These are phyloP conservation scores for Pemphredon lugubris DNA, from an alignment of 2,888 invertebrate genomes.

Conservation along the genomic window DNA sequence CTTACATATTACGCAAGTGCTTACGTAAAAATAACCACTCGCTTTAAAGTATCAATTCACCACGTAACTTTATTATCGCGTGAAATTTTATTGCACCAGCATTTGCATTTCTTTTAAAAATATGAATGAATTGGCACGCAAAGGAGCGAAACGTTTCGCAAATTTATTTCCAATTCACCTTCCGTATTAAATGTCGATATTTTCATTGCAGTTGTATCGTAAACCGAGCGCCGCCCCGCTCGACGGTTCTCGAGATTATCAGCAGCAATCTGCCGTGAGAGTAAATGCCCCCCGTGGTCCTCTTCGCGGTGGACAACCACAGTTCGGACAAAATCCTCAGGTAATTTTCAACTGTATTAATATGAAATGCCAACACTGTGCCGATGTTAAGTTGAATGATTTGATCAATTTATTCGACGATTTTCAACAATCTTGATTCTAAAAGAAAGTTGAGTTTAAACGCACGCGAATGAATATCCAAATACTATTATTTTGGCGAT, in stretches of 20 bases:
- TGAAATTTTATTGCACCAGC: neutral
- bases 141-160: neutral
- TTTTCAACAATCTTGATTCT: too few relatives aligned
- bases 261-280: constrained; percentile 62
- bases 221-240: constrained; percentile 61
- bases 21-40: constrained; percentile 50
- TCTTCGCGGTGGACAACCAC: constrained; percentile 63
- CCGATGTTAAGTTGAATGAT: too few relatives aligned
- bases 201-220: constrained; percentile 68
- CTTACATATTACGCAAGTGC: constrained; percentile 25
- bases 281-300: constrained; percentile 58
- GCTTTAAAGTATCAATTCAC: constrained; percentile 7
- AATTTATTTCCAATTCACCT: neutral
- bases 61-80: constrained; percentile 14
- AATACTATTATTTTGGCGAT: too few relatives aligned
- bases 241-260: constrained; percentile 65
- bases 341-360: constrained; percentile 52
- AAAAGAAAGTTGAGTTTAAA: too few relatives aligned
- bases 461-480: too few relatives aligned
- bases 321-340: constrained; percentile 62
- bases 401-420: too few relatives aligned
- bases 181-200: neutral
- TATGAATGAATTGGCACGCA: neutral
- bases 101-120: too few relatives aligned
- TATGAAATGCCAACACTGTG: too few relatives aligned